Evolutionary conservation across 2,888 invertebrate genomes (phyloP).

Genomic region (Melanostoma mellinum): DNA sequence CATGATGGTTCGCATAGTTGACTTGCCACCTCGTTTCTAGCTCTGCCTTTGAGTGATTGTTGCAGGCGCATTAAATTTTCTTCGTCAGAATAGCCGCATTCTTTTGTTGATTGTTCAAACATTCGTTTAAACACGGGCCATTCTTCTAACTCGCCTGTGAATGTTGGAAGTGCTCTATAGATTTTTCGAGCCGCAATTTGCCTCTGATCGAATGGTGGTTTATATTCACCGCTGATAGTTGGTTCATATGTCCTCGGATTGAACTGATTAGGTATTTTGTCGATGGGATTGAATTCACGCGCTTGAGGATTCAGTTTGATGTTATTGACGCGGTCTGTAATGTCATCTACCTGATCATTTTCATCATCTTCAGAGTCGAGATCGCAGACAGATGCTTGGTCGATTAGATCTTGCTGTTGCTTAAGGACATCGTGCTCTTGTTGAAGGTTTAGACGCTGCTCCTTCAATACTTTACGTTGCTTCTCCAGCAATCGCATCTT

Average conservation of each 20-base stretch:
- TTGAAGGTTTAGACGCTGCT: slow-evolving; percentile 10
- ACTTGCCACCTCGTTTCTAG: no score
- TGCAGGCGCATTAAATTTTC: slow-evolving; percentile 30
- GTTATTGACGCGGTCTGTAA: background rate
- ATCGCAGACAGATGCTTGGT: slow-evolving; percentile 5
- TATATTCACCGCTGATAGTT: background rate
- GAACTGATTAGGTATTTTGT: no score
- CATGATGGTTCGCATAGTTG: no score
- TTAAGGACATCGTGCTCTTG: slow-evolving; percentile 6
- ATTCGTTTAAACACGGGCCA: slow-evolving; percentile 14
- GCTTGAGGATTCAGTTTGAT: slow-evolving; percentile 4
- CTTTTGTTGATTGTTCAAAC: slow-evolving; percentile 26
- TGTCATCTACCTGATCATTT: no score
- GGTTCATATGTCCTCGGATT: no score
- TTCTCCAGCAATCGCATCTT: background rate
- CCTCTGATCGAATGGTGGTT: slow-evolving; percentile 9
- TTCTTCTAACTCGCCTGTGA: slow-evolving; percentile 10
- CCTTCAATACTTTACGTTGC: slow-evolving; percentile 1
- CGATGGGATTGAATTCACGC: background rate
- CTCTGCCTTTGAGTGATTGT: slow-evolving; percentile 16
- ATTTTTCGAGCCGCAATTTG: slow-evolving; percentile 20
- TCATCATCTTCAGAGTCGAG: background rate
- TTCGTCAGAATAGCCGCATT: slow-evolving; percentile 12
- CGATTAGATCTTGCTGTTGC: slow-evolving; percentile 1
- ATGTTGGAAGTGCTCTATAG: slow-evolving; percentile 7